Conservation (phyloP, 2,113 vertebrate species). For the Choloepus hoffmanni region DNA sequence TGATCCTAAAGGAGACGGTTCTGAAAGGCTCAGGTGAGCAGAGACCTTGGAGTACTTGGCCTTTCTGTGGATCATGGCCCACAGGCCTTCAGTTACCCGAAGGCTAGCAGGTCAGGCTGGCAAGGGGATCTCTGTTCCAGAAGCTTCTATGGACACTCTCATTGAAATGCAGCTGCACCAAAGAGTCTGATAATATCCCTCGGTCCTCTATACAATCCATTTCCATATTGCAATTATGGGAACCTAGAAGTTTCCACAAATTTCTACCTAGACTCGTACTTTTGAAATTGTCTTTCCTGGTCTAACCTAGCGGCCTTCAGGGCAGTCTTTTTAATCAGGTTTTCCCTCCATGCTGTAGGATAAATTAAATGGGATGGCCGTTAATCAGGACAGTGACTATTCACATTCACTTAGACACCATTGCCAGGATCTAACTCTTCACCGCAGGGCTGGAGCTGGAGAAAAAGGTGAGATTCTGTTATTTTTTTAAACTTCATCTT, state of each 20-base stretch:
- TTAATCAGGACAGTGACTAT: constrained; percentile 26
- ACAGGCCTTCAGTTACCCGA: no score
- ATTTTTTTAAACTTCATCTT: background rate
- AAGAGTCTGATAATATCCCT: background rate
- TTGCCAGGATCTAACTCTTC: background rate
- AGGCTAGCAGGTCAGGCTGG: background rate
- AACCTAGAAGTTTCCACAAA: background rate
- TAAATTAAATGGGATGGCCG: constrained; percentile 25
- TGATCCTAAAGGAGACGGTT: background rate
- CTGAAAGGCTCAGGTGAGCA: background rate
- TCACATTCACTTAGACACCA: background rate
- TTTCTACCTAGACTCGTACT: background rate
- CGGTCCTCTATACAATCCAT: background rate
- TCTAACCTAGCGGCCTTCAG: background rate
- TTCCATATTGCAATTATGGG: constrained; percentile 62
- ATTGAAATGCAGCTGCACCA: background rate
- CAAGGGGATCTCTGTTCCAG: background rate
- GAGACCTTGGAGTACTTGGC: no score
- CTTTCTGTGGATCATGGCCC: accelerated
- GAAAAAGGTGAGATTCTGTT: background rate
- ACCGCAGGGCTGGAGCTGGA: background rate
- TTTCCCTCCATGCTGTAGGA: constrained; percentile 20
- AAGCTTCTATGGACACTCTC: background rate
- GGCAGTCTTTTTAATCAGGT: constrained; percentile 39
- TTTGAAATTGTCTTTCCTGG: constrained; percentile 43